Base-by-base conservation (phyloP, 2,113 vertebrate genomes). In the Narcine bancroftii region DNA sequence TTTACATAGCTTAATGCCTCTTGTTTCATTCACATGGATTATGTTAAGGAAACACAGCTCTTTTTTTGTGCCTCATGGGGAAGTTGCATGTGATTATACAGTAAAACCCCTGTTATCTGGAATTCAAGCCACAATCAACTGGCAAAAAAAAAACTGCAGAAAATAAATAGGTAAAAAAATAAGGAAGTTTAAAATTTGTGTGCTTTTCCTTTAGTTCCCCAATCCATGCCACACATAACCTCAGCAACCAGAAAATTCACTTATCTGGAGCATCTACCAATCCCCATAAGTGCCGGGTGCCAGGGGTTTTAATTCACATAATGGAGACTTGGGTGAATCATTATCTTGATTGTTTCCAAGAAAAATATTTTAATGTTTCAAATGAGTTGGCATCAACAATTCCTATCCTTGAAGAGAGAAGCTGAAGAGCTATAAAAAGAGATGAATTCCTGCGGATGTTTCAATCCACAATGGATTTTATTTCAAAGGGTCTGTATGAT, bases 341-440 rank as follows among this genome's bases (percentile, higher is more conserved):
- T 75, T 60, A 87, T 87, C 53, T 87, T 36, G 50, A 87, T 87
- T 85, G 50, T 60, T 85, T 69, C 36, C 24, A 85, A 85, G 81
- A 56, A 85, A 85, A 56, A 17, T 15, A 60, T n/a, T 87, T 85
- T 36, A 19, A 1, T 63, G 53, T 21, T 87, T 45, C 81, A 50
- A 87, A n/a, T 7, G 36, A 87, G 36, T 63, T 87, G 36, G 53
- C 81, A 87, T 29, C 53, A 87, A 60, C 53, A 36, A 63, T 63
- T 56, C n/a, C 33, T 36, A 36, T 87, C 53, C 56, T 87, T 56
- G 33, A 21, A 4, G 21, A 60, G 21, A 60, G 53, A 87, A 33
- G 60, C 60, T 33, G 60, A 87, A 60, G 53, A 6, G 9, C 15
- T 21, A 60, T 39, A 87, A 60, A 36, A 56, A 60, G 81, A 87